These are phyloP conservation scores for Anabacerthia variegaticeps DNA, from an alignment of 2,797 vertebrate genomes.

Conservation along the genomic window DNA sequence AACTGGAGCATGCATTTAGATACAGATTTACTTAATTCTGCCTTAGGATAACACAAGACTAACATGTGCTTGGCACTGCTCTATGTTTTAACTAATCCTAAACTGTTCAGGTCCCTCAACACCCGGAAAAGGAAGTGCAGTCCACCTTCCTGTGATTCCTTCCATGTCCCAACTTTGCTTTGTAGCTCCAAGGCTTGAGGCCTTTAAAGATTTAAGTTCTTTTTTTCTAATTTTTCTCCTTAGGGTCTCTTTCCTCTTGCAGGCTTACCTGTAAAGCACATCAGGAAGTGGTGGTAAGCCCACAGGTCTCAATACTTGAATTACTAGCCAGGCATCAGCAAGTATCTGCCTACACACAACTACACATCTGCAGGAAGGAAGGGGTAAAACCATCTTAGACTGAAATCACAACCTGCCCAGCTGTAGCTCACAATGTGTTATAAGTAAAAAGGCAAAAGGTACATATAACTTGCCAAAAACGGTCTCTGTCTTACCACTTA, in stretches of 20 bases:
- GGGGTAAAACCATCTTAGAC: conserved; percentile 18
- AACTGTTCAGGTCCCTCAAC: not conserved
- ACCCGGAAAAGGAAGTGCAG: not conserved
- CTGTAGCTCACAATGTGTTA: not conserved
- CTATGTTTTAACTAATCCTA: not conserved
- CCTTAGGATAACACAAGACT: not conserved
- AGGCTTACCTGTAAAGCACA: conserved; percentile 22
- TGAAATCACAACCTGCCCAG: conserved; percentile 26
- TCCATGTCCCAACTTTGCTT: not conserved
- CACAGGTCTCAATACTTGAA: conserved; percentile 14
- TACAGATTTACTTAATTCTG: not conserved
- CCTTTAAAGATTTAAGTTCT: not conserved
- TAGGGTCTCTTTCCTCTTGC: not conserved
- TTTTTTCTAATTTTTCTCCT: not conserved
- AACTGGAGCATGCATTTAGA: not conserved
- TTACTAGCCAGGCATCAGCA: not conserved
- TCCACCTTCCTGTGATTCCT: not conserved
- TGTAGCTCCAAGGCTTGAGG: not conserved
- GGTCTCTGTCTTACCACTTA: not conserved
- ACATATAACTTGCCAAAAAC: not conserved
- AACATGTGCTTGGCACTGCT: not conserved
- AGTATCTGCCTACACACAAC: conserved; percentile 30
- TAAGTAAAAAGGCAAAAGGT: conserved; percentile 8
- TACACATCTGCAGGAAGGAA: conserved; percentile 48
- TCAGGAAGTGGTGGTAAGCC: conserved; percentile 34